phyloP scores from a whole-genome alignment of 2,797 vertebrate species.

The Catharus ustulatus region DNA sequence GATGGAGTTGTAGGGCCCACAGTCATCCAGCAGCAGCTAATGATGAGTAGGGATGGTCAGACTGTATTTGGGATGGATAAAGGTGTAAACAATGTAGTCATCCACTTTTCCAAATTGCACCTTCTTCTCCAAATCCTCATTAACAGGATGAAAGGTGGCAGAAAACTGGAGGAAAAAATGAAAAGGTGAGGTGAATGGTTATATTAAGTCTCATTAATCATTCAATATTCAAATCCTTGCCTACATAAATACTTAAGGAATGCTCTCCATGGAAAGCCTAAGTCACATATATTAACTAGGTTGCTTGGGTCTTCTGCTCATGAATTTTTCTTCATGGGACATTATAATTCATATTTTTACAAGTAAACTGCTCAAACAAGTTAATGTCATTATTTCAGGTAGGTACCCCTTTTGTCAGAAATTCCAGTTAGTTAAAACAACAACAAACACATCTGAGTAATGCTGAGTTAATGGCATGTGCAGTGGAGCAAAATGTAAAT shows the following conservation, averaged over 20 bases:
- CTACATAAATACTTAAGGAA: neutral
- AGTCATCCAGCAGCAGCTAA: neutral
- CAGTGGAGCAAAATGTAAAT: neutral
- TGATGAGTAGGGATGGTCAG: neutral
- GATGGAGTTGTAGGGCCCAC: neutral
- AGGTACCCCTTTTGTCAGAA: neutral
- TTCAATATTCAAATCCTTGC: neutral
- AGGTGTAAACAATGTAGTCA: neutral
- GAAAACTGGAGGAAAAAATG: neutral
- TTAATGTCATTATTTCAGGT: neutral
- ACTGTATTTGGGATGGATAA: neutral
- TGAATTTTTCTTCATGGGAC: neutral
- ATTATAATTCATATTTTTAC: neutral
- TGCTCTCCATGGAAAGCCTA: neutral
- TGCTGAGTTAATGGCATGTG: neutral
- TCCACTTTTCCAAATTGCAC: neutral
- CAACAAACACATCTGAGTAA: neutral
- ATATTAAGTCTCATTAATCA: neutral
- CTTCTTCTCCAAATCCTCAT: neutral
- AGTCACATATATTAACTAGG: neutral
- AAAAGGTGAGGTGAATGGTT: neutral
- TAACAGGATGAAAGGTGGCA: neutral
- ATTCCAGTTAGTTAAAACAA: neutral
- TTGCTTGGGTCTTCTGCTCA: neutral
- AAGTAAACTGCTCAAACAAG: neutral